A percentile compares a stretch with the other conserved stretches of the same genome.
Conservation (phyloP, 2,888 invertebrate species). For the Sinelater perroti region DNA sequence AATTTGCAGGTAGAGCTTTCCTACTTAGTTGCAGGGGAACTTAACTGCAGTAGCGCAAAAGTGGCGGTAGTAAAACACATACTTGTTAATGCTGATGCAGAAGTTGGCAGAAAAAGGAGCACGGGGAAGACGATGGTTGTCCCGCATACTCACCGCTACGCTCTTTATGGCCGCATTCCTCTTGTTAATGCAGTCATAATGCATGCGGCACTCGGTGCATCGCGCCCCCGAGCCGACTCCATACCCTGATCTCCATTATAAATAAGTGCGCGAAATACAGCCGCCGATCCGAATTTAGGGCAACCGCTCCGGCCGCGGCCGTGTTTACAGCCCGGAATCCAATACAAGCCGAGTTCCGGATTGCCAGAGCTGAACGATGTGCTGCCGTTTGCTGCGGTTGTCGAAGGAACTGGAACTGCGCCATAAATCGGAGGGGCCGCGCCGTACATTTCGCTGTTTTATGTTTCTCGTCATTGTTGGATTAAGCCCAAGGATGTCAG, state of each 20-base stretch:
- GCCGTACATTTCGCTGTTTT: constrained; percentile 35
- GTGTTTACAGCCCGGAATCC: constrained; percentile 28
- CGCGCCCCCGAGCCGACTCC: not conserved
- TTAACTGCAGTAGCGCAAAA: too few species aligned
- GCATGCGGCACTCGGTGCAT: not conserved
- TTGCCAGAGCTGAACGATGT: constrained; percentile 30
- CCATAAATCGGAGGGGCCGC: constrained; percentile 33
- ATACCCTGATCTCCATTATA: constrained; percentile 12
- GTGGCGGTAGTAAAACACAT: too few species aligned
- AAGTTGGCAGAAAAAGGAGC: too few species aligned
- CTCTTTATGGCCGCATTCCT: not conserved
- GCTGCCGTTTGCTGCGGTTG: constrained; percentile 29
- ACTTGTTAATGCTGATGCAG: too few species aligned
- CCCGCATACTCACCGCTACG: too few species aligned
- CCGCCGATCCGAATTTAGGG: constrained; percentile 22
- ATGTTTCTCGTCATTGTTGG: constrained; percentile 26
- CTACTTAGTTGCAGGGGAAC: too few species aligned
- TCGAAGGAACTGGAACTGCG: constrained; percentile 31
- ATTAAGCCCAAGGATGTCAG: constrained; percentile 28
- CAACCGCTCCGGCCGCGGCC: constrained; percentile 24
- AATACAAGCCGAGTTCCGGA: constrained; percentile 26
- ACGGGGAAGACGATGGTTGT: too few species aligned
- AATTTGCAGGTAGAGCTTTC: too few species aligned
- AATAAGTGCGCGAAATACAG: constrained; percentile 25
- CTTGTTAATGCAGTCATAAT: constrained; percentile 8